Evolutionary conservation across 2,113 vertebrate species (phyloP).

Genomic region (Sinocyclocheilus rhinocerous): DNA sequence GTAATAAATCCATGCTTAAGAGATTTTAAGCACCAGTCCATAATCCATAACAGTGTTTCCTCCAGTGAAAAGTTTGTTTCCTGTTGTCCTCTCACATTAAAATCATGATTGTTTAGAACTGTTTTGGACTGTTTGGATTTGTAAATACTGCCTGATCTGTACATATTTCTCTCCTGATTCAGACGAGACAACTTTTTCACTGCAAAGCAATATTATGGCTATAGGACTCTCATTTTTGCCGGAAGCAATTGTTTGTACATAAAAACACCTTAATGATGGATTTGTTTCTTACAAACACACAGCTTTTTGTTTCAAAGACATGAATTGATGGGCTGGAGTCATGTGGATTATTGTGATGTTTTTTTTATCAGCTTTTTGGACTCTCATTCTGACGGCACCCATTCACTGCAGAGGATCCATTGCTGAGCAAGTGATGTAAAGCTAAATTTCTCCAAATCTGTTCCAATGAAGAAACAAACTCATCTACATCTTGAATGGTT

Average conservation of each 20-base stretch:
- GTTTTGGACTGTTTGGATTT: neutral
- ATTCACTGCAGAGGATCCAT: neutral
- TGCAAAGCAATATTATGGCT: neutral
- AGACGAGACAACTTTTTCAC: neutral
- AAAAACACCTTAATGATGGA: neutral
- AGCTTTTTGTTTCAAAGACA: neutral
- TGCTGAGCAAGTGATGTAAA: too few species aligned
- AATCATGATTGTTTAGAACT: neutral
- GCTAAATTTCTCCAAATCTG: neutral
- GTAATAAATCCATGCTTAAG: neutral
- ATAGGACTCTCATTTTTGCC: neutral
- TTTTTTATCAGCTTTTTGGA: neutral
- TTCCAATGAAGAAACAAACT: neutral
- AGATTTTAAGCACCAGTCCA: neutral
- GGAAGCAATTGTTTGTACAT: neutral
- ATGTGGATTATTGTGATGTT: neutral
- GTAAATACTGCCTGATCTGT: neutral
- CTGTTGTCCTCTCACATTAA: neutral
- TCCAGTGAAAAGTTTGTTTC: neutral
- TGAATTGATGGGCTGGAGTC: neutral
- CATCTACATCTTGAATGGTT: neutral
- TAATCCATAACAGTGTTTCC: neutral
- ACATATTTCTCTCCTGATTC: neutral
- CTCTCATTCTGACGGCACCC: neutral
- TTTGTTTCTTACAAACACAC: neutral